Base-by-base conservation (phyloP, 2,888 invertebrate genomes). In the Calliscelio sp. region DNA sequence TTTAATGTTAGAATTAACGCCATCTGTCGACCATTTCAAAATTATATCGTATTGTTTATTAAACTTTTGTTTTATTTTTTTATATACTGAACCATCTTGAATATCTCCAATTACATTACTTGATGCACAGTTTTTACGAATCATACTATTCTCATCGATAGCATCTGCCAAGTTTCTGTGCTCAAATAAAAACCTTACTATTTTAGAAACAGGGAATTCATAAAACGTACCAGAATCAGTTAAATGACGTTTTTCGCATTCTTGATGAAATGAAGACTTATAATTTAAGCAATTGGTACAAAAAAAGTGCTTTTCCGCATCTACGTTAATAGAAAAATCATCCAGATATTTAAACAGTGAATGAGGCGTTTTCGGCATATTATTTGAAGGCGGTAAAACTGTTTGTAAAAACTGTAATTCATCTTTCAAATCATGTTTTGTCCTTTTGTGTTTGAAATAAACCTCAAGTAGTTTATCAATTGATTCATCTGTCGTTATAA, bases 11-110 rank as follows among this genome's bases (percentile, higher is more conserved):
- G 25, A 16, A 14, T 41, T 49, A 18, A 78, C 68, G 8, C 68
- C 68, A 61, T 78, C 78, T 0, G 53, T 61, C 5, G 78, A 46
- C 49, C 46, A 70, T 70, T 70, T 79, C 16, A 79, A 44, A 16
- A 79, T 51, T 24, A 78, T n/a, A 16, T 78, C 78, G 51, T 68
- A 78, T n/a, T 35, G 1, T 6, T 16, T 35, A 51, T 68, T 61
- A 11, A 68, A 25, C 14, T 38, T 22, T 1, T 49, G 0, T 28
- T 18, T 35, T 20, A 78, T 59, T 38, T 41, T 59, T 51, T 41
- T 57, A 10, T 28, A 78, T 35, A 61, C 68, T 25, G 28, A 25
- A 2, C 78, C 78, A 51, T 78, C 78, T 51, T 78, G 68, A 35
- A 78, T 51, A 51, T 78, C 68, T 20, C 18, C 0, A 41, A 68